phyloP scores from a whole-genome alignment of 2,113 vertebrate genomes.

The Ahaetulla prasina region DNA sequence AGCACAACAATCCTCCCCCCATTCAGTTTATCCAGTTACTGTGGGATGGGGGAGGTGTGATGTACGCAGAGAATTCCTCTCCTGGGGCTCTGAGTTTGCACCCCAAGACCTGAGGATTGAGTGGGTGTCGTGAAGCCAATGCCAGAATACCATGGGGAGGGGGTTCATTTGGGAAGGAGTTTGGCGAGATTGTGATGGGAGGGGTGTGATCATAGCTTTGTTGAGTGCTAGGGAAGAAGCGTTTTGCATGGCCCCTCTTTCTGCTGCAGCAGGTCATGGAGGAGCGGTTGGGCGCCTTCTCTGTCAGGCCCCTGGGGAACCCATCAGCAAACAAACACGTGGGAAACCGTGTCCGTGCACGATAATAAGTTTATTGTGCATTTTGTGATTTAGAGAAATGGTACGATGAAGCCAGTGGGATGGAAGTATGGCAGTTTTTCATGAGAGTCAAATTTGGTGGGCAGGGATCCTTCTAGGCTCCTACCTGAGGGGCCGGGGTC shows the following conservation, averaged over 20 bases:
- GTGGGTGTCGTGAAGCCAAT: not conserved
- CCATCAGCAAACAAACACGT: not conserved
- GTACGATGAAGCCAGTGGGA: not conserved
- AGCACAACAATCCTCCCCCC: not conserved
- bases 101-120: not conserved
- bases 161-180: not conserved
- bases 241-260: not conserved
- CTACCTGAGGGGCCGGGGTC: not conserved
- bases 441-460: not conserved
- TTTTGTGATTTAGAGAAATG: not conserved
- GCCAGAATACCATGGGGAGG: no score
- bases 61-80: not conserved
- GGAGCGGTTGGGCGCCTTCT: not conserved
- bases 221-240: not conserved
- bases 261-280: not conserved
- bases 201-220: not conserved
- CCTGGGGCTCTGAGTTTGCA: no score
- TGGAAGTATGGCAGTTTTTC: not conserved
- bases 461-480: not conserved
- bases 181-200: not conserved
- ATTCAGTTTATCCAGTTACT: not conserved
- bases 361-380: not conserved
- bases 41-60: no score
- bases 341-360: not conserved
- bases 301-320: not conserved